Conservation (phyloP, 35 echinoderm and acorn worm species). For the Lytechinus variegatus region DNA sequence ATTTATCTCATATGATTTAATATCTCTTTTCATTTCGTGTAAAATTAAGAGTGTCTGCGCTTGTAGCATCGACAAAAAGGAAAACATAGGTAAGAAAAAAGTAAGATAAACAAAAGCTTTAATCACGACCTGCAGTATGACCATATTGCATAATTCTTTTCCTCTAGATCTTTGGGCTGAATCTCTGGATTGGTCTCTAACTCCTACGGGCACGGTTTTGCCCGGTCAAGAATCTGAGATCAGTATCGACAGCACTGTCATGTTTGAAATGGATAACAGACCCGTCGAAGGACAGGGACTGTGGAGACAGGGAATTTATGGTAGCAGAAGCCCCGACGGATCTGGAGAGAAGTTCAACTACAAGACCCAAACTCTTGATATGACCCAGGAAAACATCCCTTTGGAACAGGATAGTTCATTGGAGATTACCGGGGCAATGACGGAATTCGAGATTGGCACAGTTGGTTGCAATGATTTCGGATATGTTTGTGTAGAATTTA, state of each 20-base stretch:
- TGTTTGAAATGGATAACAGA: conserved; percentile 56
- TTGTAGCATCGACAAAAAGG: too few species aligned
- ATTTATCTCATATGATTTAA: too few species aligned
- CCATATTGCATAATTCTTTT: neutral
- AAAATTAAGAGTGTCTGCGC: too few species aligned
- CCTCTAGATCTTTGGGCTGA: conserved; percentile 50
- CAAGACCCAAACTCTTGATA: conserved; percentile 54
- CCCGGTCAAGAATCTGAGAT: conserved; percentile 68
- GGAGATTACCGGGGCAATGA: conserved; percentile 52
- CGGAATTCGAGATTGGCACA: conserved; percentile 85
- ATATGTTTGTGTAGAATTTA: conserved; percentile 86
- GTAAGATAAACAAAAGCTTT: too few species aligned
- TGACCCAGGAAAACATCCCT: conserved; percentile 28
- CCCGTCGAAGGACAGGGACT: conserved; percentile 62
- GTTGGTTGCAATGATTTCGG: conserved; percentile 78
- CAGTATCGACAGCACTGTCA: conserved; percentile 61
- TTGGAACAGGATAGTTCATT: conserved; percentile 32
- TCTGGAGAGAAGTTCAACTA: conserved; percentile 68
- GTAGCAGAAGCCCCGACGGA: conserved; percentile 76
- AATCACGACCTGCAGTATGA: too few species aligned
- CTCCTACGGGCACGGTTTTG: neutral
- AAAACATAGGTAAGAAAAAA: too few species aligned
- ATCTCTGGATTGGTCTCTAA: conserved; percentile 56
- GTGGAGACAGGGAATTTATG: conserved; percentile 80
- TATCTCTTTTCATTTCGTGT: too few species aligned